Percentiles rank a stretch among this genome's conserved stretches.
Conservation (phyloP, 2,113 vertebrate species). For the Felis catus region F.catus_Fca126_mat1.0 CM031419.1:75952501-75953000, state of each 20-base stretch:
- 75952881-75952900: neutral
- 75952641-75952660: neutral
- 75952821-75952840: neutral
- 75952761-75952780: neutral
- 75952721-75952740: neutral
- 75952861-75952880: neutral
- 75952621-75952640: neutral
- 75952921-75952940: neutral
- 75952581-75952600: neutral
- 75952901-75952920: neutral
- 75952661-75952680: neutral
- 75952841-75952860: neutral
- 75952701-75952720: neutral
- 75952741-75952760: neutral
- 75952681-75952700: neutral
- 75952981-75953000: neutral
- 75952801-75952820: neutral
- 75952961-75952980: neutral
- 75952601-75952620: neutral
- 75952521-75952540: neutral
- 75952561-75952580: neutral
- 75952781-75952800: neutral
- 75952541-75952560: neutral
- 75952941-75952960: neutral
- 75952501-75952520: neutral